Evolutionary conservation across 2,888 invertebrate genomes (phyloP).

Genomic region (Cephus nigrinus): DNA sequence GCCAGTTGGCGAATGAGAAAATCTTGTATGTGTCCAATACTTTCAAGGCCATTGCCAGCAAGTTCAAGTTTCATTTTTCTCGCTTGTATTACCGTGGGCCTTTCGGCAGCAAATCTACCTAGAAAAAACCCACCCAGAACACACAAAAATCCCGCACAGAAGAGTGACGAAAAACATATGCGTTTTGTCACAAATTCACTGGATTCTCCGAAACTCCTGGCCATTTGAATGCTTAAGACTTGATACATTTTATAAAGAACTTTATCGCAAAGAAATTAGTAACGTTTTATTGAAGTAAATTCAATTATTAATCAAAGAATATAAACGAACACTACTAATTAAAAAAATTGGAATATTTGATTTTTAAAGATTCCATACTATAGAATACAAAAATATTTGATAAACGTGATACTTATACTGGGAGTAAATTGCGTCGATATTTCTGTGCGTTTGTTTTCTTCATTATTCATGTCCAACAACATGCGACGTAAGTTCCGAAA

Average conservation of each 20-base stretch:
- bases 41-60: slow-evolving; percentile 52
- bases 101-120: slow-evolving; percentile 65
- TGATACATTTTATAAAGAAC: slow-evolving; percentile 61
- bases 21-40: slow-evolving; percentile 43
- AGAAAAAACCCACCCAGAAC: slow-evolving; percentile 67
- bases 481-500: background rate
- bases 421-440: background rate
- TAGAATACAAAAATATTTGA: background rate
- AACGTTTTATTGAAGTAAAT: background rate
- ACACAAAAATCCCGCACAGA: slow-evolving; percentile 67
- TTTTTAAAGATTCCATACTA: background rate
- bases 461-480: background rate
- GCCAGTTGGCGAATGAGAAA: slow-evolving; percentile 39
- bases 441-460: background rate
- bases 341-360: too few relatives aligned
- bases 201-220: slow-evolving; percentile 57
- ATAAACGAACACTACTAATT: too few relatives aligned
- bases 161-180: slow-evolving; percentile 66
- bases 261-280: background rate
- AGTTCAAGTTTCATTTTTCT: slow-evolving; percentile 50
- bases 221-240: slow-evolving; percentile 66
- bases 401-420: background rate
- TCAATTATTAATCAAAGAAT: too few relatives aligned
- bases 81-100: slow-evolving; percentile 51
- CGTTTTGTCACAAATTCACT: slow-evolving; percentile 67